Percentiles rank a stretch among this genome's conserved stretches.
Conservation (phyloP, 92 coral and sea anemone species). For the Muricea muricata region DNA sequence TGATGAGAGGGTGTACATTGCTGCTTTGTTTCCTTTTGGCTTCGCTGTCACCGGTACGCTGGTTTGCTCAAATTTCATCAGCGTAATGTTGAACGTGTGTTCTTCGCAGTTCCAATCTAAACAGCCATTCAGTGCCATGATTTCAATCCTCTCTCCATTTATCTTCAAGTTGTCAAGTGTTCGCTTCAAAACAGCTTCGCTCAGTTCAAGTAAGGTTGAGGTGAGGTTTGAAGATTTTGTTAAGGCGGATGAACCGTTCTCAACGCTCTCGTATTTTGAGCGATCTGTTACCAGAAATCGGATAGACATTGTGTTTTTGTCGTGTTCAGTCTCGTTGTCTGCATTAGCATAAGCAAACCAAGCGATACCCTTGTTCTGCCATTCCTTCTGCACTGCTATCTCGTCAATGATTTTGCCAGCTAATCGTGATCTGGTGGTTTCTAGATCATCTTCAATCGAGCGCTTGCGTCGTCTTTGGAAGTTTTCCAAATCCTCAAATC, state of each 20-base stretch:
- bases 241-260: not conserved
- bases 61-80: not conserved
- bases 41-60: too few relatives aligned
- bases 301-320: not conserved
- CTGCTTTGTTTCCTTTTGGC: too few relatives aligned
- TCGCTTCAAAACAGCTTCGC: not conserved
- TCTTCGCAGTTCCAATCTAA: not conserved
- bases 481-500: not conserved
- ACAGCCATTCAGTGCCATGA: slow-evolving; percentile 5
- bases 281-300: not conserved
- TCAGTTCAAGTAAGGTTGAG: not conserved
- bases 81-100: not conserved
- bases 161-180: not conserved
- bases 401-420: not conserved
- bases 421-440: not conserved
- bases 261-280: not conserved
- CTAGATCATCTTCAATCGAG: not conserved
- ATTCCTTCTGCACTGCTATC: not conserved
- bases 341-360: slow-evolving; percentile 17
- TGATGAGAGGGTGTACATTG: too few relatives aligned
- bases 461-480: not conserved
- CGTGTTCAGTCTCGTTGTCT: not conserved
- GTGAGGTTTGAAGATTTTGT: not conserved
- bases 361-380: not conserved
- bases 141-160: not conserved